Evolutionary conservation across 2,888 invertebrate genomes (phyloP).

Genomic region (Laothoe populi): DNA sequence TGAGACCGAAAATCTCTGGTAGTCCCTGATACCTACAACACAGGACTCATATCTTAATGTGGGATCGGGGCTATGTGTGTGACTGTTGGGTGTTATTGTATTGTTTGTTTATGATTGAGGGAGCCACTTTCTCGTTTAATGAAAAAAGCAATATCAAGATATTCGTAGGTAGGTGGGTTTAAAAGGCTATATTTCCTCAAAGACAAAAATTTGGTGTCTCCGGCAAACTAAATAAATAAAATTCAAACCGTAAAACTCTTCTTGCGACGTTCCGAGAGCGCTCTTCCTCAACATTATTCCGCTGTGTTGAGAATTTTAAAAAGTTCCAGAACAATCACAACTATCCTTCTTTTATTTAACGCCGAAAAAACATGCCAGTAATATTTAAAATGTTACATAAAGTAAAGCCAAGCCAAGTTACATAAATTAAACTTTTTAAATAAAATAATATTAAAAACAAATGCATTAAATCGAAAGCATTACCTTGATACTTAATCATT

Average conservation of each 20-base stretch:
- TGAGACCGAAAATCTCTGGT: too few relatives aligned
- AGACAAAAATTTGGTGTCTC: neutral
- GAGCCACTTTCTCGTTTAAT: too few relatives aligned
- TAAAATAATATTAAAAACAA: neutral
- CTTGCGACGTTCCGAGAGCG: constrained; percentile 66
- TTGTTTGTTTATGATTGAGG: too few relatives aligned
- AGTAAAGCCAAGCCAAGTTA: too few relatives aligned
- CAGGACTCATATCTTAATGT: too few relatives aligned
- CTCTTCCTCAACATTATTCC: constrained; percentile 54
- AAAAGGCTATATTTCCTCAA: neutral
- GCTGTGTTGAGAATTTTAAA: constrained; percentile 28
- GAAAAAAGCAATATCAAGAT: neutral
- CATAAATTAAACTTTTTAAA: too few relatives aligned
- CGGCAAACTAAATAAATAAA: constrained; percentile 28
- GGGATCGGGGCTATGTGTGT: too few relatives aligned
- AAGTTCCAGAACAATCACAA: constrained; percentile 21
- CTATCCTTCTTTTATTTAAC: constrained; percentile 2
- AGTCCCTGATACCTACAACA: too few relatives aligned
- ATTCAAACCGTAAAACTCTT: constrained; percentile 64
- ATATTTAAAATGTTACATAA: too few relatives aligned
- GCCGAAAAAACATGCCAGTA: neutral
- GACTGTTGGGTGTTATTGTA: too few relatives aligned
- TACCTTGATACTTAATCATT: neutral
- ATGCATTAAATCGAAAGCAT: neutral
- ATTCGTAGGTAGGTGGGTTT: neutral